Base-by-base conservation (phyloP, 1,140 invertebrate genomes). In the Druon quercuslanigerum region DNA sequence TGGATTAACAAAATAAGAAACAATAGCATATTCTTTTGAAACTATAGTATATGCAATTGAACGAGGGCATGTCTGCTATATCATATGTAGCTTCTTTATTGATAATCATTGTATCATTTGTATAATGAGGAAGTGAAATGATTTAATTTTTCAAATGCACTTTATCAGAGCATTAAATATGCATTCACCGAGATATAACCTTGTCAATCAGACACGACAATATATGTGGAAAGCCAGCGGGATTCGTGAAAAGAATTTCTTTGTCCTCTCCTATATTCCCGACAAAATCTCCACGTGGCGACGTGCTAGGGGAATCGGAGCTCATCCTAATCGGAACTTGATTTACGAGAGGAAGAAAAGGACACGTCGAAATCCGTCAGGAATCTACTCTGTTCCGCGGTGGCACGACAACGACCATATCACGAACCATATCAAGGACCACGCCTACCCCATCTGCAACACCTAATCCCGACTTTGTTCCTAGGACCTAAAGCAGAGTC, bases 401-500 rank as follows among this genome's bases (percentile, higher is more conserved):
- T 46, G 40, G 40, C 40, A 46, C 73, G 77, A 73, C 73, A 77
- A 73, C 71, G 75, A 79, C 46, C 74, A 9, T 72, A 76, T 51
- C 20, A 17, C 52, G 56, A 80, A 78, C 79, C 76, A 76, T 70
- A 72, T 77, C 72, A 72, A 72, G 79, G 70, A 54, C 84, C 84
- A 88, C 87, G 87, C 88, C 87, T 84, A 71, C 80, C 84, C 86
- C 87, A 89, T 90, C 88, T 87, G 85, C 80, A 81, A 71, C 78
- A 79, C 76, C 84, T 84, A 87, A 88, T 84, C 87, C 81, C 51
- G 72, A 75, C 82, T 82, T 86, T 82, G 80, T 84, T 82, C 85
- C 87, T 75, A 77, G 72, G 81, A 79, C 83, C 83, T 85, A 86
- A 89, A 89, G 88, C 87, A 86, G 85, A 88, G 85, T 87, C 86